Percentiles rank a stretch among this genome's conserved stretches.
These are phyloP conservation scores for Ictalurus punctatus DNA, from an alignment of 2,113 vertebrate species.

Conservation along the genomic window DNA sequence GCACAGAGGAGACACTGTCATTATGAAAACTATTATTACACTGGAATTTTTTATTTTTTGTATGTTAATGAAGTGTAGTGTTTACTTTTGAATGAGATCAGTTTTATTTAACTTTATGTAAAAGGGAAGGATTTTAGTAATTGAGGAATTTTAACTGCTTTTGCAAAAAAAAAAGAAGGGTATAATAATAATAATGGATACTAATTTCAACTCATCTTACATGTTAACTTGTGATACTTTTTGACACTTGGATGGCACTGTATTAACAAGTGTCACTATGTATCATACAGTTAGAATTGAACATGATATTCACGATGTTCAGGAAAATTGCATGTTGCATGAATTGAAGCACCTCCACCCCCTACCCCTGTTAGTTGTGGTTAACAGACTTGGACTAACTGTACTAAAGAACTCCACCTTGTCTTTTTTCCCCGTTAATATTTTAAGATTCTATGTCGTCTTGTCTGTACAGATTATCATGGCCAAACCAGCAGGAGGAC, in stretches of 20 bases:
- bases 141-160: not conserved
- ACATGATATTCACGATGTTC: constrained; percentile 19
- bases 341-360: constrained; percentile 21
- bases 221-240: not conserved
- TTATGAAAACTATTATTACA: not conserved
- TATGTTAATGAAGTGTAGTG: not conserved
- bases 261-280: constrained; percentile 10
- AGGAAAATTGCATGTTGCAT: constrained; percentile 70
- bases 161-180: not conserved
- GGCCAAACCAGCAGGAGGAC: constrained; percentile 96
- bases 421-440: not conserved
- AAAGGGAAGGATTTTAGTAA: not conserved
- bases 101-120: not conserved
- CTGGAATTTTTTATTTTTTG: not conserved
- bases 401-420: not conserved
- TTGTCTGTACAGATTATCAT: constrained; percentile 86
- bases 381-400: not conserved
- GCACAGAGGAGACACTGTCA: too few relatives aligned
- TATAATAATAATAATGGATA: not conserved
- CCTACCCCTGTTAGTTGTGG: not conserved
- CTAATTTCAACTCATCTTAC: not conserved
- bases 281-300: constrained; percentile 15
- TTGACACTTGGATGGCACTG: not conserved
- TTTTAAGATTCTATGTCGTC: not conserved
- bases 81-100: not conserved